Conservation (phyloP, 2,888 invertebrate species). For the Carterocephalus palaemon region DNA sequence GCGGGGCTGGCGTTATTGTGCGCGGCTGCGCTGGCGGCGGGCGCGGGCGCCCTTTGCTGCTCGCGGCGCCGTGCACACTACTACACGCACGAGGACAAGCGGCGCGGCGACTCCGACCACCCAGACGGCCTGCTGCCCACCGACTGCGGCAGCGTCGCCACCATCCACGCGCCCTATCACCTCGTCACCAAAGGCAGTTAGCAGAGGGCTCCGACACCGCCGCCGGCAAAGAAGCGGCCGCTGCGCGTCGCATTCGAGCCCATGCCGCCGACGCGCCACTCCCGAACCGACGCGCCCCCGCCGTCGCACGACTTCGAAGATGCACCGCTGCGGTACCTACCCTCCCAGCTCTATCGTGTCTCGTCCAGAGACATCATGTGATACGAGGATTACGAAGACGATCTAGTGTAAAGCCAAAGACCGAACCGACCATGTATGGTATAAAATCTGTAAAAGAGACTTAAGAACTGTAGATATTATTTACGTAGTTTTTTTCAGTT, state of each 20-base stretch:
- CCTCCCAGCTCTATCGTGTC: conserved; percentile 44
- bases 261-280: conserved; percentile 31
- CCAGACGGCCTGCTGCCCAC: conserved; percentile 61
- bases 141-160: conserved; percentile 60
- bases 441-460: conserved; percentile 9
- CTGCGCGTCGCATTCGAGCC: conserved; percentile 39
- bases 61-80: conserved; percentile 85
- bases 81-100: conserved; percentile 88
- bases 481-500: conserved; percentile 34
- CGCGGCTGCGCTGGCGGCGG: conserved; percentile 69
- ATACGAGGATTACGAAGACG: conserved; percentile 61
- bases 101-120: conserved; percentile 59
- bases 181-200: conserved; percentile 60
- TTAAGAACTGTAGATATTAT: conserved; percentile 20
- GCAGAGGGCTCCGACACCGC: conserved; percentile 49
- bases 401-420: conserved; percentile 62
- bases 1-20: conserved; percentile 68
- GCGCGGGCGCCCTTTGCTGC: conserved; percentile 81
- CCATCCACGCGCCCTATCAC: conserved; percentile 64
- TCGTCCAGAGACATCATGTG: conserved; percentile 54
- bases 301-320: conserved; percentile 31
- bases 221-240: conserved; percentile 32
- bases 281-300: conserved; percentile 26
- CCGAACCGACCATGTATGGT: conserved; percentile 25
- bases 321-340: conserved; percentile 44